phyloP scores from a whole-genome alignment of 2,888 invertebrate species.

The Tachina fera region DNA sequence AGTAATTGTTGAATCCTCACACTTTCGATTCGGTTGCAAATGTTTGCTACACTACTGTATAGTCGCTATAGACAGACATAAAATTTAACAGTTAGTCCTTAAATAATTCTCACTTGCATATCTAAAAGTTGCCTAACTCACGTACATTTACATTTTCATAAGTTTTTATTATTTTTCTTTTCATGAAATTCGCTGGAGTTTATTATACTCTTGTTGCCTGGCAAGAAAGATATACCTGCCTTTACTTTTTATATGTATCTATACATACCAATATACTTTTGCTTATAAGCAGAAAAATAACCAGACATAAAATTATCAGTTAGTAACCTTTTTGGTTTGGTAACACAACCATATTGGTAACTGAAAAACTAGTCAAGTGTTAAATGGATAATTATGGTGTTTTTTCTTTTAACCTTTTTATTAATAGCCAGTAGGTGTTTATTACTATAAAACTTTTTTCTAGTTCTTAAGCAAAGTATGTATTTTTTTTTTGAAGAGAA shows the following conservation, averaged over 20 bases:
- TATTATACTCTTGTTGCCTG: neutral
- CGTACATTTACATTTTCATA: neutral
- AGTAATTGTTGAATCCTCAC: too few species aligned
- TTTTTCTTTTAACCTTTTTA: conserved; percentile 11
- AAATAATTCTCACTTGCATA: neutral
- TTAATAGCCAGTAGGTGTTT: conserved; percentile 50
- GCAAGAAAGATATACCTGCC: conserved; percentile 3
- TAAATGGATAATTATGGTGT: conserved; percentile 67
- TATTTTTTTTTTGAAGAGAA: neutral
- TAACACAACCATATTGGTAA: conserved; percentile 32
- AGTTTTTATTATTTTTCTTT: neutral
- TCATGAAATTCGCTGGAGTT: neutral
- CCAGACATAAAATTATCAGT: conserved; percentile 55
- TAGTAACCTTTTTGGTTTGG: conserved; percentile 48
- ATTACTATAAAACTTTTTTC: conserved; percentile 7
- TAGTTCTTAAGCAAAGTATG: neutral
- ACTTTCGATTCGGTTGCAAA: too few species aligned
- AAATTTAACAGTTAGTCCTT: neutral
- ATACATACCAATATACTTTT: neutral
- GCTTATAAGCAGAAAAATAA: conserved; percentile 4
- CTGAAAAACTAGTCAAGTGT: conserved; percentile 62
- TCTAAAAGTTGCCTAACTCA: neutral
- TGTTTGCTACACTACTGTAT: neutral
- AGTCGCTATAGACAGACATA: neutral
- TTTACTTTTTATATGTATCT: neutral